phyloP scores from a whole-genome alignment of 2,113 vertebrate genomes.

The Mandrillus leucophaeus region DNA sequence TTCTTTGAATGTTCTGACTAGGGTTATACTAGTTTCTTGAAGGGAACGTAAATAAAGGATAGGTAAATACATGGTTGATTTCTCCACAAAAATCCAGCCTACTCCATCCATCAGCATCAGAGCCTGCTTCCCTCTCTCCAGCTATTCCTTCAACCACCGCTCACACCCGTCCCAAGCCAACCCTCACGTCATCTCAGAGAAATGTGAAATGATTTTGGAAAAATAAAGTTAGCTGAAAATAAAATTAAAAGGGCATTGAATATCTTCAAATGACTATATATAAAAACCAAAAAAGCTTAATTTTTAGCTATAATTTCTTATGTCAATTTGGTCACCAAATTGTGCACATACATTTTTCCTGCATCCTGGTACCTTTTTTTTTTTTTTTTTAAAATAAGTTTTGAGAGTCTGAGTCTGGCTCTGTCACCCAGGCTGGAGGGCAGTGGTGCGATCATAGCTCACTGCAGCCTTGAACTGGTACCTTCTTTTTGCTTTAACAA shows the following conservation, averaged over 20 bases:
- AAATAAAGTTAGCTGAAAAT: not conserved
- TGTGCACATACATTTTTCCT: no score
- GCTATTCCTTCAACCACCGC: fast-evolving
- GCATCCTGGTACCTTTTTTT: not conserved
- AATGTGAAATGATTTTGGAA: not conserved
- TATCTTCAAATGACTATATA: not conserved
- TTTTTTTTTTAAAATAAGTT: not conserved
- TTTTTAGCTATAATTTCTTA: not conserved
- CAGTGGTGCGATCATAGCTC: not conserved
- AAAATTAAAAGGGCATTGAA: not conserved
- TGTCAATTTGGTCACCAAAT: not conserved
- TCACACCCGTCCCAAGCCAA: not conserved
- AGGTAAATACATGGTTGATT: fast-evolving
- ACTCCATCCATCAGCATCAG: fast-evolving
- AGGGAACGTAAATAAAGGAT: not conserved
- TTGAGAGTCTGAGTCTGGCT: not conserved
- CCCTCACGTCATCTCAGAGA: not conserved
- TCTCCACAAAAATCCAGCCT: not conserved
- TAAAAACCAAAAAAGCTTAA: not conserved
- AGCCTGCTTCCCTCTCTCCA: not conserved
- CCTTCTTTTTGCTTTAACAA: not conserved
- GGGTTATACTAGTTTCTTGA: not conserved
- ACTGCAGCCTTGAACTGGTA: not conserved
- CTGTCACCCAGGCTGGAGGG: not conserved
- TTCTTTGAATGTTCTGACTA: not conserved